phyloP scores from a whole-genome alignment of 2,888 invertebrate genomes.

The Mycalesis mineus region DNA sequence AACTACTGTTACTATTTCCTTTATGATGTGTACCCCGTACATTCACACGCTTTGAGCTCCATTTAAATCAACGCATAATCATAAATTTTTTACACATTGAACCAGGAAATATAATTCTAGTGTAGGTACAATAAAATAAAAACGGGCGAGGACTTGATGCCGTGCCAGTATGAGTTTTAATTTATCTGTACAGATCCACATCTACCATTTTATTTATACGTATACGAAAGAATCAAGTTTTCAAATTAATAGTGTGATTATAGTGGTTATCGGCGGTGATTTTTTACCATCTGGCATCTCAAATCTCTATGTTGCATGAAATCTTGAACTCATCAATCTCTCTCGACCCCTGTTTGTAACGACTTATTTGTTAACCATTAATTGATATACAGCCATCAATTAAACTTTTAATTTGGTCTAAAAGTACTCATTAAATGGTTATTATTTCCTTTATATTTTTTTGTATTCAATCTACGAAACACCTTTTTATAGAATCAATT shows the following conservation, averaged over 20 bases:
- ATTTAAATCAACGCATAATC: slow-evolving; percentile 53
- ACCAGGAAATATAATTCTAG: slow-evolving; percentile 46
- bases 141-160: slow-evolving; percentile 14
- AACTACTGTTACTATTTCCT: slow-evolving; percentile 43
- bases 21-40: slow-evolving; percentile 52
- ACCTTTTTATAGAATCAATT: not conserved
- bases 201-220: slow-evolving; percentile 3
- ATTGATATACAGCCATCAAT: slow-evolving; percentile 42
- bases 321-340: slow-evolving; percentile 57
- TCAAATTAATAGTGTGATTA: slow-evolving; percentile 26
- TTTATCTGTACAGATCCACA: slow-evolving; percentile 20
- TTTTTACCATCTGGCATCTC: slow-evolving; percentile 30
- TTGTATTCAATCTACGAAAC: not conserved
- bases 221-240: slow-evolving; percentile 19
- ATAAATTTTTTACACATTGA: slow-evolving; percentile 48
- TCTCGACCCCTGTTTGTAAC: slow-evolving; percentile 42
- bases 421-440: not conserved
- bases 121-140: slow-evolving; percentile 17
- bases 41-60: slow-evolving; percentile 58
- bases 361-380: slow-evolving; percentile 52
- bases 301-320: slow-evolving; percentile 36
- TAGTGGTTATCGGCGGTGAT: slow-evolving; percentile 22
- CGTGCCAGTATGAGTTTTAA: slow-evolving; percentile 17
- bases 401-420: slow-evolving; percentile 4
- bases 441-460: slow-evolving; percentile 1